A percentile compares a stretch with the other conserved stretches of the same genome.
phyloP scores from a whole-genome alignment of 2,888 invertebrate genomes.

The Oeneis ivallda region DNA sequence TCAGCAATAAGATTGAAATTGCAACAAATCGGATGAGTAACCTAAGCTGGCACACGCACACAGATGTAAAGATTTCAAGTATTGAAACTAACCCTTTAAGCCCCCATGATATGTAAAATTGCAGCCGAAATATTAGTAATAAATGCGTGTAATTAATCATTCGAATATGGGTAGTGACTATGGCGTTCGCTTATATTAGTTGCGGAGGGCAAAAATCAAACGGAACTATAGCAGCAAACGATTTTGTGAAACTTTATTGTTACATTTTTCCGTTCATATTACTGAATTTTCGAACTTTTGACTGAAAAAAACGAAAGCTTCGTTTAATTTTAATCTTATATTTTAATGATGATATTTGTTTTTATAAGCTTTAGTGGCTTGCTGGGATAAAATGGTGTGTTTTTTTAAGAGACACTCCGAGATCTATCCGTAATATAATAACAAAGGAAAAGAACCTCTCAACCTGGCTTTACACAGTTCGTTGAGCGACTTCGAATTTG shows the following conservation, averaged over 20 bases:
- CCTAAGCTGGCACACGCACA: not conserved
- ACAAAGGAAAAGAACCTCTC: no score
- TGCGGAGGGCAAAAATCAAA: slow-evolving; percentile 22
- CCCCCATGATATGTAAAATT: slow-evolving; percentile 59
- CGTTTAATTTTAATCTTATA: no score
- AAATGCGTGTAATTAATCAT: slow-evolving; percentile 80
- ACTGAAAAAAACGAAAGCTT: not conserved
- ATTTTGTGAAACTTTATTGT: not conserved
- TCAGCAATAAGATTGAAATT: slow-evolving; percentile 2
- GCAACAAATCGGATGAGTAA: not conserved
- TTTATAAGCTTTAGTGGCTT: no score
- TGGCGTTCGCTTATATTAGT: slow-evolving; percentile 35
- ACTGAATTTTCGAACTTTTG: not conserved
- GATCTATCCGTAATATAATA: no score
- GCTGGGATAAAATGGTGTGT: no score
- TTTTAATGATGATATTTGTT: no score
- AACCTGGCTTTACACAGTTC: no score
- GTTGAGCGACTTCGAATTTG: no score
- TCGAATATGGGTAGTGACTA: slow-evolving; percentile 55
- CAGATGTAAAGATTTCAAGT: slow-evolving; percentile 23
- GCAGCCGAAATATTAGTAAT: slow-evolving; percentile 72
- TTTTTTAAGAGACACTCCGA: no score
- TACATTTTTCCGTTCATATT: not conserved
- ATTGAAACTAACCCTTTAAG: slow-evolving; percentile 68
- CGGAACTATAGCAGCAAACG: not conserved